Evolutionary conservation across 1,140 invertebrate genomes (phyloP).

Genomic region (Pemphigus obesinymphae): DNA sequence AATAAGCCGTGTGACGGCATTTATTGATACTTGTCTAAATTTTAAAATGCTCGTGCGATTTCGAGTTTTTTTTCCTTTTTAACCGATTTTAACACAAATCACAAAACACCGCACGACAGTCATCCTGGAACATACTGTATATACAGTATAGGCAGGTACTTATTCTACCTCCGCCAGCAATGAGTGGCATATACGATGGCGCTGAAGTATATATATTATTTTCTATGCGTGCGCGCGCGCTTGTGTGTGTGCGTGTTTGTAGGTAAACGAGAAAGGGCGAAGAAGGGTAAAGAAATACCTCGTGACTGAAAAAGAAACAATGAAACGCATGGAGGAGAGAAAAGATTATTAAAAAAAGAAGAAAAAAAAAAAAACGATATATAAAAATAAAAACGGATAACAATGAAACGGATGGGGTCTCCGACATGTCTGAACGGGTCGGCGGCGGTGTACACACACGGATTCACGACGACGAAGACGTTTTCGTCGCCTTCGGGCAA

Average conservation of each 20-base stretch:
- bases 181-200: neutral
- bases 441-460: neutral
- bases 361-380: slow-evolving; percentile 22
- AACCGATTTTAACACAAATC: too few species aligned
- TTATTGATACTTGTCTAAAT: too few species aligned
- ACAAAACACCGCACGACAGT: too few species aligned
- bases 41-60: too few species aligned
- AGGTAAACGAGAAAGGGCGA: neutral
- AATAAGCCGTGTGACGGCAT: too few species aligned
- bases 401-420: slow-evolving; percentile 38
- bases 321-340: neutral
- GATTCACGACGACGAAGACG: neutral
- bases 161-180: neutral
- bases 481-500: slow-evolving; percentile 15
- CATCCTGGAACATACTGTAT: too few species aligned
- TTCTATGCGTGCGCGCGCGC: neutral
- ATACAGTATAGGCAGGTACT: too few species aligned
- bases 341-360: slow-evolving; percentile 21
- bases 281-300: neutral
- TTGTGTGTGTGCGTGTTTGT: too few species aligned
- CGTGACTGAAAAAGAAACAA: slow-evolving; percentile 37
- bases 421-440: slow-evolving; percentile 38
- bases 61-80: neutral
- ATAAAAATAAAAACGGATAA: slow-evolving; percentile 24
- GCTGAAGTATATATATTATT: neutral